Conservation (phyloP, 2,888 invertebrate genomes). For the Protodeltote pygarga region DNA sequence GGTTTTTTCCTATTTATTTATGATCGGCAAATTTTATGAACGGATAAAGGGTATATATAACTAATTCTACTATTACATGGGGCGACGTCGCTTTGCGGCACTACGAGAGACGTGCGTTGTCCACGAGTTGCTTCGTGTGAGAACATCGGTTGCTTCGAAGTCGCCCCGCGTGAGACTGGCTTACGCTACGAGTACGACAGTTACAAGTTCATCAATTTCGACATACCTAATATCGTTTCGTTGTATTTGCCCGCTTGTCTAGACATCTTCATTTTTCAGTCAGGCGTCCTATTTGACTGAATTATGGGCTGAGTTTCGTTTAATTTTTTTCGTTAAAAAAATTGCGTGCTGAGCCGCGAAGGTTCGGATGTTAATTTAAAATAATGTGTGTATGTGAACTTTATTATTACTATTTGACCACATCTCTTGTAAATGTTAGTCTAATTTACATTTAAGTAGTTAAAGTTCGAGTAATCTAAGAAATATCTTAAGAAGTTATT, state of each 20-base stretch:
- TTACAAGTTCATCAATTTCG: constrained; percentile 9
- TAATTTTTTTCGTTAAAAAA: constrained; percentile 2
- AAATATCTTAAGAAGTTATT: too few relatives aligned
- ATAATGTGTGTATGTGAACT: not conserved
- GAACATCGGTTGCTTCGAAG: too few relatives aligned
- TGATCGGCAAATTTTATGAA: not conserved
- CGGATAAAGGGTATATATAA: too few relatives aligned
- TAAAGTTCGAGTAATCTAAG: too few relatives aligned
- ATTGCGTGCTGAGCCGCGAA: not conserved
- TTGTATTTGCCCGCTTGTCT: constrained; percentile 24
- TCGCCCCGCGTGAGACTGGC: too few relatives aligned
- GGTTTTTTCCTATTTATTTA: constrained; percentile 5
- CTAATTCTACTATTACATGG: too few relatives aligned
- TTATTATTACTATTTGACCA: not conserved
- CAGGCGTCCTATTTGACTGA: constrained; percentile 31
- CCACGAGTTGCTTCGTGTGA: too few relatives aligned
- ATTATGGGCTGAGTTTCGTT: constrained; percentile 11
- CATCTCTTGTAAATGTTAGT: not conserved
- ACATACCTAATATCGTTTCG: constrained; percentile 5
- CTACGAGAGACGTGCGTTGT: too few relatives aligned
- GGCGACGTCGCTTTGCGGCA: too few relatives aligned
- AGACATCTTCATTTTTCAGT: constrained; percentile 37
- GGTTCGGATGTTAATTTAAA: not conserved
- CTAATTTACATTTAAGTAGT: too few relatives aligned
- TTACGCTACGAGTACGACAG: too few relatives aligned